A percentile compares a stretch with the other conserved stretches of the same genome.
These are phyloP conservation scores for Mnemiopsis leidyi DNA, from an alignment of 37 sponge, comb jelly and placozoan genomes.

Conservation along the genomic window DNA sequence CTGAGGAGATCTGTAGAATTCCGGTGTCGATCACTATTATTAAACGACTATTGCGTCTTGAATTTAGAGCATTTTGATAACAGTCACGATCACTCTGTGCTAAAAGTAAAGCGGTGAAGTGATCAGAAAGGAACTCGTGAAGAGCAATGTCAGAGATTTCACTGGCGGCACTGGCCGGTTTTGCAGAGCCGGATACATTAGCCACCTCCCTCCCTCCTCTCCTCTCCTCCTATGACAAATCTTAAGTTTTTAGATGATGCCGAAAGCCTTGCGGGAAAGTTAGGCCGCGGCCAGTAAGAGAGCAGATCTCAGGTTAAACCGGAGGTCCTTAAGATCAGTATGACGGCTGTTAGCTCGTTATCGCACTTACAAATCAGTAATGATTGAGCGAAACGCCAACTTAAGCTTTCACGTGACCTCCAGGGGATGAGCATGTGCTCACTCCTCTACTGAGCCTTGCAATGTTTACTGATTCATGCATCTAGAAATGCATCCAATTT, in stretches of 20 bases:
- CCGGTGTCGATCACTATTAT: too few relatives aligned
- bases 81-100: too few relatives aligned
- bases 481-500: neutral
- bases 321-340: neutral
- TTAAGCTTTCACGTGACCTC: neutral
- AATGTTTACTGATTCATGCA: neutral
- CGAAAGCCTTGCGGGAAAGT: neutral
- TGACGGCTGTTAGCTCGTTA: neutral
- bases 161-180: neutral
- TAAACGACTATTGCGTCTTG: too few relatives aligned
- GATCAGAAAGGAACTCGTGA: too few relatives aligned
- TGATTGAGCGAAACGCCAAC: slow-evolving; percentile 7
- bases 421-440: neutral
- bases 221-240: neutral
- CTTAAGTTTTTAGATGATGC: neutral
- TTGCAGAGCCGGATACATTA: neutral
- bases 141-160: too few relatives aligned
- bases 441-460: neutral
- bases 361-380: slow-evolving; percentile 31
- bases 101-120: too few relatives aligned
- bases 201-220: too few relatives aligned
- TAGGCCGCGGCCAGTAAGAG: neutral
- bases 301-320: neutral
- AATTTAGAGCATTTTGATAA: too few relatives aligned
- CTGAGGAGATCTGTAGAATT: too few relatives aligned